Evolutionary conservation across 2,888 invertebrate genomes (phyloP), one percentile per base, ranked within the genome.

Genomic region (Conus canariensis): DNA sequence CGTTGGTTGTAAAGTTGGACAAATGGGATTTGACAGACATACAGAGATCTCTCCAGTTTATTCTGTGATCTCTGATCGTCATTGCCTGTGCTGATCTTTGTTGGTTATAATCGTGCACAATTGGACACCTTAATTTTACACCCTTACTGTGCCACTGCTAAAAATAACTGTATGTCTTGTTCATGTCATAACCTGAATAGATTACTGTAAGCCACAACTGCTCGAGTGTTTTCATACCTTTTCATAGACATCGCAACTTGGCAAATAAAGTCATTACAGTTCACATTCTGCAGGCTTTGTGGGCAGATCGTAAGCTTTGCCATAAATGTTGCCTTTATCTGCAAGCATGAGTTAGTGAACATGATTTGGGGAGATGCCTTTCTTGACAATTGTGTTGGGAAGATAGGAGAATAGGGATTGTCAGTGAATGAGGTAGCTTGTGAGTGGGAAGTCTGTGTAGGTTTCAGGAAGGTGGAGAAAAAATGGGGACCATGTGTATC

Each of bases 191-290:
- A 45, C 45, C 14, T 80, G 30, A 30, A 80, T 80, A 30, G 77
- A 16, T 30, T 10, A 30, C 77, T 80, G 45, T 80, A 30, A 80
- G 30, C 22, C 14, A 14, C 3, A 14, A 80, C 25, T 74, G 77
- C 77, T 30, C 12, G 77, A 80, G 25, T 80, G 12, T 80, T 45
- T 80, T 14, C 77, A 80, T 64, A 45, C 45, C 45, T n/a, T 74
- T 74, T 74, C 74, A 74, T 74, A 74, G 74, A 74, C n/a, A 9
- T 74, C 74, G n/a, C 74, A 22, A n/a, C 74, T 80, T 80, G 25
- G 25, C 77, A 80, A 74, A 80, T 80, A 80, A 80, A 80, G 16
- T 45, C 74, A 74, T 74, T 22, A n/a, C n/a, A n/a, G 74, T 74
- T 74, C 22, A 74, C 74, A 64, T 64, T 64, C 64, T 64, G 64